Evolutionary conservation across 2,797 vertebrate genomes (phyloP), one percentile per base, ranked within the genome.

Genomic region (Heliangelus exortis): DNA sequence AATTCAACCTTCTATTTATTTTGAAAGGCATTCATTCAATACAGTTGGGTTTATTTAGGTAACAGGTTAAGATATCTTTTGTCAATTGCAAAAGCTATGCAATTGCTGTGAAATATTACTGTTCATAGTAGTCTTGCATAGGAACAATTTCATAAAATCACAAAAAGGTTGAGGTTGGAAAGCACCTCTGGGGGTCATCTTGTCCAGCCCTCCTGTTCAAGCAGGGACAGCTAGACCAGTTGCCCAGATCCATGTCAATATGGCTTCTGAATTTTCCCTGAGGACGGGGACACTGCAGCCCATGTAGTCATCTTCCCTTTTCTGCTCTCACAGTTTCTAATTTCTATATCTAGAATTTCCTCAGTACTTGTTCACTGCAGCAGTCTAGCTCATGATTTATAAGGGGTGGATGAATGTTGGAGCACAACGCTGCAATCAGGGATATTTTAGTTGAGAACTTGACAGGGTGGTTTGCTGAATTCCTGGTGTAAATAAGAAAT

Each of bases 21-120:
- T 93, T 92, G 83, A 92, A 53, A 81, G 21, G 43, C 76, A 25
- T 88, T 95, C 77, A 61, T 88, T 95, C 77, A 61, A 7, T 62
- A 34, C 31, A 84, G 39, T 59, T 45, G 7, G 31, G 9, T 71
- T 81, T 93, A 81, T 83, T 92, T 95, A 86, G 96, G 28, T 66
- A 91, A 83, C 21, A 86, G 75, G 53, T 71, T 91, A 92, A 76
- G 36, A 53, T 82, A 63, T 57, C 18, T 67, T 81, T 71, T 91
- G 86, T 84, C 47, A 84, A n/a, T 10, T 86, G 69, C 66, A 63
- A 61, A 82, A 67, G 61, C 63, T 79, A 50, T 0, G 0, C 66
- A 84, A 82, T 54, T 25, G 66, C 33, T 9, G 23, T 76, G 15
- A 51, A 73, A 63, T 45, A 66, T 15, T 81, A 72, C 43, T 84